Base-by-base conservation (phyloP, 2,113 vertebrate species). In the Sprattus sprattus region DNA sequence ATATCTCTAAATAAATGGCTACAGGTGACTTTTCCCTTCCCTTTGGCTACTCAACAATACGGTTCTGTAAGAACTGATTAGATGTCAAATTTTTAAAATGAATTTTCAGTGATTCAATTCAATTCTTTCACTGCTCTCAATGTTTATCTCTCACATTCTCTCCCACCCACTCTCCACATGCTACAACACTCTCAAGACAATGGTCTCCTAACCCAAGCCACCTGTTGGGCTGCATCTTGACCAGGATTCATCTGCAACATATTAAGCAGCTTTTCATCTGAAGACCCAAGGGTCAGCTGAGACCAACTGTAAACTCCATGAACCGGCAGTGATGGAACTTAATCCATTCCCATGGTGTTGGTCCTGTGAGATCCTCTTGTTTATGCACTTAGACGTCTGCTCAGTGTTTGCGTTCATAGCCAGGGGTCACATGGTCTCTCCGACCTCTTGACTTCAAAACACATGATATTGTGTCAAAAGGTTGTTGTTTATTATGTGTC, bases 141-240 rank as follows among this genome's bases (percentile, higher is more conserved):
- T 25, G 28, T 39, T 78, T 15, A 16, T 28, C 32, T 78, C 54
- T 20, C 25, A 78, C 71, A 39, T 78, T 39, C 71, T 78, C 32
- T 10, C 71, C 39, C 71, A 39, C 28, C 25, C 13, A 39, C 71
- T 4, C 28, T 39, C 13, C 15, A 15, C 71, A 78, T 78, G 28
- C 71, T 78, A 1, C 9, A 78, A 78, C 71, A 78, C 71, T 15
- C 71, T 16, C 39, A 78, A 32, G 60, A 46, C 46, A 45, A 64
- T 45, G 44, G 11, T 11, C 22, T n/a, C 50, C 32, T 71, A 86
- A 75, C 57, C 47, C 39, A 71, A 39, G 49, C 32, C 39, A 45
- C 64, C 49, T 16, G 39, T 84, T 81, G 64, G 81, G 18, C 60
- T 85, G 85, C 84, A 88, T 78, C 82, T 88, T 82, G 75, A 84